Percentiles rank a stretch among this genome's conserved stretches.
Evolutionary conservation across 1,140 invertebrate genomes (phyloP).

Genomic region (Subanguina moxae): DNA sequence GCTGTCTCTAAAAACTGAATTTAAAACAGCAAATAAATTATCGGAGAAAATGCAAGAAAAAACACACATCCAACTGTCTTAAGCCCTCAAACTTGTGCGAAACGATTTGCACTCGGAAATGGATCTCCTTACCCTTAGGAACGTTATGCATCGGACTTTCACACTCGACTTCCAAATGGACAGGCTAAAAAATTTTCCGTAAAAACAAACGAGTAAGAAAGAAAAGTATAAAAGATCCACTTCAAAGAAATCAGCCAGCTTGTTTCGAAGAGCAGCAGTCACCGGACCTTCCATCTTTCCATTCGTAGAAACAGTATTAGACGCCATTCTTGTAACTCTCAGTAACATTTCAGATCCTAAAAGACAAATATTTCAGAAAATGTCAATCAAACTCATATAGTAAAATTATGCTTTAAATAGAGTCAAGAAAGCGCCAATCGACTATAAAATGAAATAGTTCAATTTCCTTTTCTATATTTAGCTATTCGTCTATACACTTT

Average conservation of each 20-base stretch:
- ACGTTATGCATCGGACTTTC: constrained; percentile 39
- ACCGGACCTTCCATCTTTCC: background rate
- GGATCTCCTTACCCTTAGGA: constrained; percentile 36
- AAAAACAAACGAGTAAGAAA: background rate
- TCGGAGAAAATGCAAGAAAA: constrained; percentile 8
- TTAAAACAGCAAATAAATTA: constrained; percentile 23
- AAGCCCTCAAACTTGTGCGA: constrained; percentile 46
- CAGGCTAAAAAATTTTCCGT: constrained; percentile 23
- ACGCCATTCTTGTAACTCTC: background rate
- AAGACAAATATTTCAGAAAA: background rate
- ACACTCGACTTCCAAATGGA: constrained; percentile 46
- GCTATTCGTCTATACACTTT: too few species aligned
- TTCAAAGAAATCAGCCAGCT: constrained; percentile 5
- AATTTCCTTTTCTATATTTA: too few species aligned
- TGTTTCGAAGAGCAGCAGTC: background rate
- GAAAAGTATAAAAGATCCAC: background rate
- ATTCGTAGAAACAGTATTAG: background rate
- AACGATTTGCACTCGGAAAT: constrained; percentile 42
- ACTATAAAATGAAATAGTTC: too few species aligned
- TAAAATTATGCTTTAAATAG: too few species aligned
- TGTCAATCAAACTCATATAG: background rate
- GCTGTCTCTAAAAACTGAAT: constrained; percentile 29
- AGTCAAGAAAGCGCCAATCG: too few species aligned
- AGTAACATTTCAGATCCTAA: background rate
- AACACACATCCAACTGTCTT: constrained; percentile 31